phyloP scores from a whole-genome alignment of 1,140 invertebrate species.

The Chymomyza costata region DNA sequence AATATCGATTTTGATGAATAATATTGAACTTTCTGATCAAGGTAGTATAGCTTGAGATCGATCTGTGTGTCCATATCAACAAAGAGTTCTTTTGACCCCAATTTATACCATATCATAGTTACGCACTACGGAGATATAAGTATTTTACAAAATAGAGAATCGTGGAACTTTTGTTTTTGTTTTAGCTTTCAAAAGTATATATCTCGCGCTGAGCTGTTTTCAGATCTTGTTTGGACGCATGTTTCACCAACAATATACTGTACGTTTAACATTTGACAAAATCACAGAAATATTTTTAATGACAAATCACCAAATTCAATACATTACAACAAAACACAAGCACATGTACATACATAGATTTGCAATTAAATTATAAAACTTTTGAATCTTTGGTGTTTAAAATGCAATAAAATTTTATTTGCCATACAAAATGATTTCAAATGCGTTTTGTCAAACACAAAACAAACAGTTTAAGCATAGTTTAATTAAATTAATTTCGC shows the following conservation, averaged over 20 bases:
- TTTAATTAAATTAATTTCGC: no score
- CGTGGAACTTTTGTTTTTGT: no score
- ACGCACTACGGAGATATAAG: background rate
- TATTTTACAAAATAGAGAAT: no score
- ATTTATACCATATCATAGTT: no score
- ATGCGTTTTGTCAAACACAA: constrained; percentile 70
- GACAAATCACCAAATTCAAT: constrained; percentile 1
- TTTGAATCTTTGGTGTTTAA: constrained; percentile 48
- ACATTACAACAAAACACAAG: constrained; percentile 26
- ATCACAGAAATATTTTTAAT: constrained; percentile 11
- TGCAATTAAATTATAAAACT: constrained; percentile 49
- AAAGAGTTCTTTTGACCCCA: no score
- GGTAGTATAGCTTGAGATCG: no score
- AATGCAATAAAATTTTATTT: constrained; percentile 38
- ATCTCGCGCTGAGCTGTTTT: no score
- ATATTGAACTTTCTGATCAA: no score
- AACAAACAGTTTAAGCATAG: constrained; percentile 41
- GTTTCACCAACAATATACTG: no score
- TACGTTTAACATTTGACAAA: constrained; percentile 69
- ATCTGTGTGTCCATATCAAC: no score
- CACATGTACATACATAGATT: constrained; percentile 34
- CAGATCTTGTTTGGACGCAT: background rate
- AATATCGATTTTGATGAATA: no score
- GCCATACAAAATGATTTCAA: constrained; percentile 56
- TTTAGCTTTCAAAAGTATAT: no score